Conservation (phyloP, 2,113 vertebrate species). For the Antidorcas marsupialis region DNA sequence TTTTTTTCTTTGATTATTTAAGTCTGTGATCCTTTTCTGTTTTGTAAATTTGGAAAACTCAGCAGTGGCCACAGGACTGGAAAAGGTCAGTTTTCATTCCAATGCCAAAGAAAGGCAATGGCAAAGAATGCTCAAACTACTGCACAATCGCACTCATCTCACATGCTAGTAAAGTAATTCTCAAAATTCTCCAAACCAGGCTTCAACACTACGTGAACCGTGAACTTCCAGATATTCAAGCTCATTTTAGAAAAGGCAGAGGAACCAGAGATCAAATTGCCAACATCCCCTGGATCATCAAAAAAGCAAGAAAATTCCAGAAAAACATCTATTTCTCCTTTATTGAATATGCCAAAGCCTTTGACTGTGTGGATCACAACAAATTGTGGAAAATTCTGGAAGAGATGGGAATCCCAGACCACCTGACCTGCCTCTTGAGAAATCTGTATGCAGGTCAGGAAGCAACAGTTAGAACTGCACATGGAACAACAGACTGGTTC, state of each 20-base stretch:
- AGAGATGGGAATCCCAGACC: not conserved
- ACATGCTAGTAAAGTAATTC: not conserved
- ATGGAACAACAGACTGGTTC: not conserved
- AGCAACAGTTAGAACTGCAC: not conserved
- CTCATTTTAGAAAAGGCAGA: not conserved
- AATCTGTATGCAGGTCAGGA: not conserved
- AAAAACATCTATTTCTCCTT: not conserved
- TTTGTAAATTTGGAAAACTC: not conserved
- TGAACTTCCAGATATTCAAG: not conserved
- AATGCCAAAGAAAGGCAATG: not conserved
- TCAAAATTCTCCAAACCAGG: not conserved
- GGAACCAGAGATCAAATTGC: not conserved
- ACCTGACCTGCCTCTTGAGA: not conserved
- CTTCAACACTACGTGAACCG: accelerated
- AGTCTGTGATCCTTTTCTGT: not conserved
- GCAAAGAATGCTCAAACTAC: not conserved
- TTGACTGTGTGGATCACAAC: not conserved
- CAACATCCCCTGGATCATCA: not conserved
- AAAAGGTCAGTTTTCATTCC: not conserved
- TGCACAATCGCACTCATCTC: not conserved
- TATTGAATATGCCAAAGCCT: not conserved
- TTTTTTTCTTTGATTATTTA: not conserved
- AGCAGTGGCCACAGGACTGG: not conserved
- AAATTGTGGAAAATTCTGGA: not conserved
- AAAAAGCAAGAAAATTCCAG: not conserved